Percentiles rank a stretch among this genome's conserved stretches.
These are phyloP conservation scores for Heliocidaris tuberculata DNA, from an alignment of 35 echinoderm and acorn worm genomes.

Conservation along the genomic window DNA sequence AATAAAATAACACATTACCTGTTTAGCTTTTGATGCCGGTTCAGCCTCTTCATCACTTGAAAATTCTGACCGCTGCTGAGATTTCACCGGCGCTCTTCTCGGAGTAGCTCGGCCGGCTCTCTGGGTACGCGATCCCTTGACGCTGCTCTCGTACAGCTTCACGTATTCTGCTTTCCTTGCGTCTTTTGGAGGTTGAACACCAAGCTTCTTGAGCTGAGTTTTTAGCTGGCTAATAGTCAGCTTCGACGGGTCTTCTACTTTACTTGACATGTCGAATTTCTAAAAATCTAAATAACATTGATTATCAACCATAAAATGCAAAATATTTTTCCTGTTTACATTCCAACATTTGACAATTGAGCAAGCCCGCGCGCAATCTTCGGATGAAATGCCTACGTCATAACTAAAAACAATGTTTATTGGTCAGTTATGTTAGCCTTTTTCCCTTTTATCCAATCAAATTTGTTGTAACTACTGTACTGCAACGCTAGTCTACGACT, in stretches of 20 bases:
- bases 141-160: slow-evolving; percentile 43
- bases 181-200: slow-evolving; percentile 36
- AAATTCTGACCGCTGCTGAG: slow-evolving; percentile 15
- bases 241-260: slow-evolving; percentile 45
- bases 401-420: not conserved
- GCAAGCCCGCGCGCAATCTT: slow-evolving; percentile 28
- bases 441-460: not conserved
- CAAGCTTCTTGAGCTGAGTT: slow-evolving; percentile 25
- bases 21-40: slow-evolving; percentile 30
- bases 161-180: slow-evolving; percentile 65
- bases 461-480: not conserved
- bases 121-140: slow-evolving; percentile 18
- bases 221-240: slow-evolving; percentile 60
- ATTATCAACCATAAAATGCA: not conserved
- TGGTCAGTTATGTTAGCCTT: not conserved
- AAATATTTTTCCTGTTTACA: not conserved
- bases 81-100: slow-evolving; percentile 27
- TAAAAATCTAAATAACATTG: not conserved
- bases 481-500: not conserved
- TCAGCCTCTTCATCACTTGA: slow-evolving; percentile 54
- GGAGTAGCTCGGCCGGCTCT: not conserved
- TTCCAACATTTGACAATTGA: not conserved
- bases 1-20: not conserved
- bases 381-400: not conserved
- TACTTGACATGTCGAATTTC: slow-evolving; percentile 36